Evolutionary conservation across 1,140 invertebrate species (phyloP).

Genomic region (Aphis gossypii): DNA sequence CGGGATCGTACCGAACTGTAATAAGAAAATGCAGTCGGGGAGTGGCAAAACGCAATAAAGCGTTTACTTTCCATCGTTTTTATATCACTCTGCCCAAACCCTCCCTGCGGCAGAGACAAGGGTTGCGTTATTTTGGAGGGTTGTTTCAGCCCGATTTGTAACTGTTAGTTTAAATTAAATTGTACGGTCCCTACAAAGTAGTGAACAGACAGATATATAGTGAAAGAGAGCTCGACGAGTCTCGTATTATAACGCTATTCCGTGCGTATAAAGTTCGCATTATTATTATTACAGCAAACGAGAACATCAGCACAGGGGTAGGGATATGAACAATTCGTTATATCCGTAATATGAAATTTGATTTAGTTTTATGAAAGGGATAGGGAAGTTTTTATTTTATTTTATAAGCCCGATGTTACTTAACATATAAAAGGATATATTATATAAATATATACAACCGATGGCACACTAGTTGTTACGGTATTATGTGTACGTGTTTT

Average conservation of each 20-base stretch:
- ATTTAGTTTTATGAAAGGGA: slow-evolving; percentile 46
- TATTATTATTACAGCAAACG: slow-evolving; percentile 50
- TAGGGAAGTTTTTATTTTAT: slow-evolving; percentile 34
- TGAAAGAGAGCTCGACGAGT: background rate
- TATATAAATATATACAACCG: background rate
- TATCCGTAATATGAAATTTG: slow-evolving; percentile 29
- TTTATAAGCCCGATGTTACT: background rate
- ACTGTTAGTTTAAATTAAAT: slow-evolving; percentile 58
- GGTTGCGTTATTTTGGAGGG: slow-evolving; percentile 51
- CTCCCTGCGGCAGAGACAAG: slow-evolving; percentile 36
- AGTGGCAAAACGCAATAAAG: slow-evolving; percentile 55
- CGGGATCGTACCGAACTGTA: slow-evolving; percentile 34
- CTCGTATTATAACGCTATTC: slow-evolving; percentile 33
- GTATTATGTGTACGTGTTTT: slow-evolving; percentile 31
- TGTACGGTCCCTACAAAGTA: slow-evolving; percentile 28
- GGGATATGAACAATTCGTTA: slow-evolving; percentile 34
- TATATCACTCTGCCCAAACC: background rate
- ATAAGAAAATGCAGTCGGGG: slow-evolving; percentile 51
- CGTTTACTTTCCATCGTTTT: slow-evolving; percentile 47
- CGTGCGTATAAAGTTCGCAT: slow-evolving; percentile 21
- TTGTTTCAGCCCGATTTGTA: slow-evolving; percentile 54
- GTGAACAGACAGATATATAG: background rate
- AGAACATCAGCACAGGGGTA: background rate
- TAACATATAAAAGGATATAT: slow-evolving; percentile 3
- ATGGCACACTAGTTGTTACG: background rate